Percentiles rank a stretch among this genome's conserved stretches.
phyloP scores from a whole-genome alignment of 2,888 invertebrate genomes.

The Poecilus cupreus region DNA sequence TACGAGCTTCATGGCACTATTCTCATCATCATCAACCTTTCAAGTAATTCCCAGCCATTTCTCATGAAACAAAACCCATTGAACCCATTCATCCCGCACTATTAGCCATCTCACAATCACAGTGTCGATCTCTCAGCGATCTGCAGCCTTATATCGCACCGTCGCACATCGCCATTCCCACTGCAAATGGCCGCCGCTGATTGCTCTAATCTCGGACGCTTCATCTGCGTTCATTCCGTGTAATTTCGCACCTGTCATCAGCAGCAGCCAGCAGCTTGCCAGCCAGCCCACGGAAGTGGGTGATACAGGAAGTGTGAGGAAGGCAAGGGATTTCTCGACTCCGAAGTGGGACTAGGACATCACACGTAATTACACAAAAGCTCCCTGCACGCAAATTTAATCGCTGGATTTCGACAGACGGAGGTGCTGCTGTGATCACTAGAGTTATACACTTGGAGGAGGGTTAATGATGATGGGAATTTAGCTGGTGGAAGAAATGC shows the following conservation, averaged over 20 bases:
- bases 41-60: not conserved
- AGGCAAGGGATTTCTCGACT: too few relatives aligned
- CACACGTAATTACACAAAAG: constrained; percentile 32
- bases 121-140: not conserved
- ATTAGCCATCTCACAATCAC: not conserved
- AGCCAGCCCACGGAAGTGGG: not conserved
- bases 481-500: too few relatives aligned
- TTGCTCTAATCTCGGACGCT: constrained; percentile 23
- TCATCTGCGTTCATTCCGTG: constrained; percentile 38
- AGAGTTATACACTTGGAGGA: too few relatives aligned
- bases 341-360: not conserved
- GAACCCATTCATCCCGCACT: not conserved
- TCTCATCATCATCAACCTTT: not conserved
- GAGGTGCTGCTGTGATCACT: not conserved
- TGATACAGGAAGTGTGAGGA: not conserved
- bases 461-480: too few relatives aligned
- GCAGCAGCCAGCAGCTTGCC: not conserved
- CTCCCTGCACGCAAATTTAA: constrained; percentile 21
- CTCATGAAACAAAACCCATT: constrained; percentile 1
- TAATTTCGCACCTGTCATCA: constrained; percentile 46
- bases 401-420: not conserved
- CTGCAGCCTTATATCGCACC: not conserved
- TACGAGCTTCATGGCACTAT: not conserved
- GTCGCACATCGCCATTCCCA: not conserved
- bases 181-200: not conserved